phyloP scores from a whole-genome alignment of 2,797 vertebrate species.

The Denticeps clupeoides region DNA sequence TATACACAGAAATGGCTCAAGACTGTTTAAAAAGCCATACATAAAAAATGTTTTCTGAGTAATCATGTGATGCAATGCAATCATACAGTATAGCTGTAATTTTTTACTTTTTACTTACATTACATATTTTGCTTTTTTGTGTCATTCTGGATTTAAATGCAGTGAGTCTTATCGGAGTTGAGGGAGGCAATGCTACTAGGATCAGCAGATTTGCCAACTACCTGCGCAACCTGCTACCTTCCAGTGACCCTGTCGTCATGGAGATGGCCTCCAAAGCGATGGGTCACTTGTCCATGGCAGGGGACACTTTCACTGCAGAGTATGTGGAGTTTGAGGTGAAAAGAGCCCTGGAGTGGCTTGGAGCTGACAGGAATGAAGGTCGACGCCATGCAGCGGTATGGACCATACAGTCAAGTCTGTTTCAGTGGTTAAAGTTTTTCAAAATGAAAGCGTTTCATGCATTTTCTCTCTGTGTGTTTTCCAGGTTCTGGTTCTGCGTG shows the following conservation, averaged over 20 bases:
- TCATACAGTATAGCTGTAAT: too few relatives aligned
- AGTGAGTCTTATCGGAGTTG: constrained; percentile 96
- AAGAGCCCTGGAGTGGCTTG: constrained; percentile 93
- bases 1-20: too few relatives aligned
- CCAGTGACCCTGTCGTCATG: constrained; percentile 92
- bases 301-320: constrained; percentile 93
- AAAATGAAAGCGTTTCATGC: too few relatives aligned
- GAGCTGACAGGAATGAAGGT: constrained; percentile 91
- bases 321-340: constrained; percentile 99
- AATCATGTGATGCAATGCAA: too few relatives aligned
- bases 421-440: too few relatives aligned
- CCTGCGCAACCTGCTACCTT: constrained; percentile 89
- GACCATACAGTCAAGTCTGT: too few relatives aligned
- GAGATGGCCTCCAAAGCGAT: constrained; percentile 99
- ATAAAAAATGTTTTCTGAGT: too few relatives aligned
- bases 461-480: too few relatives aligned
- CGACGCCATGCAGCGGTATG: constrained; percentile 90
- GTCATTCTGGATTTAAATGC: constrained; percentile 15
- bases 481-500: constrained; percentile 88
- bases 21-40: too few relatives aligned
- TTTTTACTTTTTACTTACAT: too few relatives aligned
- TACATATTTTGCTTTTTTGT: too few relatives aligned
- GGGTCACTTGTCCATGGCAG: constrained; percentile 90
- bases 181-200: constrained; percentile 91
- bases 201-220: constrained; percentile 98